Evolutionary conservation across 64 coral and sea anemone species (phyloP).

Genomic region (Stylophora pistillata): DNA sequence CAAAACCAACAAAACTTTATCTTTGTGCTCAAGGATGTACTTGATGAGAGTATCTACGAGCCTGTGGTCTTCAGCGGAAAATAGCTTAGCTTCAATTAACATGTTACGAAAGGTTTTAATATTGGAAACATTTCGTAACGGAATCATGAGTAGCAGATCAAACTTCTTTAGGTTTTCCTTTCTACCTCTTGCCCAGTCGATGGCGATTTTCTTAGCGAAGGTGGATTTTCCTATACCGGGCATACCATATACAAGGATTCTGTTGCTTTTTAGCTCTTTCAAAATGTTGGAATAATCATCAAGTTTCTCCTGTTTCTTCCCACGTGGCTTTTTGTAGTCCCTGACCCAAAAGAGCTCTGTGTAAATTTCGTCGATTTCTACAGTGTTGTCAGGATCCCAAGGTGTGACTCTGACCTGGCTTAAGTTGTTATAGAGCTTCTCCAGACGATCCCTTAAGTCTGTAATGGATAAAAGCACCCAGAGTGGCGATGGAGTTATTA

Average conservation of each 20-base stretch:
- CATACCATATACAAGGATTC: not conserved
- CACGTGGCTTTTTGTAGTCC: not conserved
- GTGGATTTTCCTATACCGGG: not conserved
- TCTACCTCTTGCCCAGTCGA: not conserved
- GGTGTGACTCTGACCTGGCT: not conserved
- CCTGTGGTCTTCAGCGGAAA: not conserved
- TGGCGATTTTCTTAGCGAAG: not conserved
- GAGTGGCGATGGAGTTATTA: too few species aligned
- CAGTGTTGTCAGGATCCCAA: not conserved
- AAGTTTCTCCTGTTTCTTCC: not conserved
- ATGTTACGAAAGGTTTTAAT: not conserved
- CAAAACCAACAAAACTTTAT: slow-evolving; percentile 43
- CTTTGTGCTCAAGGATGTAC: slow-evolving; percentile 8
- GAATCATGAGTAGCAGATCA: not conserved
- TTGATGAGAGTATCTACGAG: not conserved
- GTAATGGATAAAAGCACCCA: not conserved
- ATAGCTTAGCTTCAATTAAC: not conserved
- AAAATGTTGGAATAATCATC: not conserved
- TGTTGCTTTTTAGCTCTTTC: not conserved
- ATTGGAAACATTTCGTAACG: not conserved
- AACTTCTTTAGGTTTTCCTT: not conserved
- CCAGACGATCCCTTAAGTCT: not conserved
- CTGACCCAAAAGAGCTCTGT: not conserved
- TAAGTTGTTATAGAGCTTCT: not conserved
- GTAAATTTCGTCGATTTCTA: not conserved